Conservation (phyloP, 2,113 vertebrate species). For the Nannobrachium achirus region DNA sequence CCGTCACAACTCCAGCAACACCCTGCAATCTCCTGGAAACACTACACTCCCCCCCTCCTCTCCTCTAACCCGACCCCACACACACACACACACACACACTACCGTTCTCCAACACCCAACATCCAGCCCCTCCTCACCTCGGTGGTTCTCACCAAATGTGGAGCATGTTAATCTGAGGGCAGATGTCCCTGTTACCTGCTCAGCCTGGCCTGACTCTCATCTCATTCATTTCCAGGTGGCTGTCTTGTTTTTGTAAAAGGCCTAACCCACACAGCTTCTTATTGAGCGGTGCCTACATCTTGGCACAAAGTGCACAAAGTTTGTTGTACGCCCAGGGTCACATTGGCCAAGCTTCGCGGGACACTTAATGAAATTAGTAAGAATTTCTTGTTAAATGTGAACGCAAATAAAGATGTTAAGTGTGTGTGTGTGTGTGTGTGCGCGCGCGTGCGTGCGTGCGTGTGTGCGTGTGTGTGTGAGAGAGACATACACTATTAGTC, state of each 20-base stretch:
- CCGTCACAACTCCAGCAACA: constrained; percentile 83
- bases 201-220: constrained; percentile 12
- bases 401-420: too few relatives aligned
- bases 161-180: constrained; percentile 49
- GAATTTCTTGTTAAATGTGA: too few relatives aligned
- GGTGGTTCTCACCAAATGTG: constrained; percentile 16
- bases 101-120: constrained; percentile 6
- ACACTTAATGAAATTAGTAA: too few relatives aligned
- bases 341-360: too few relatives aligned
- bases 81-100: neutral
- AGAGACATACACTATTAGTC: neutral
- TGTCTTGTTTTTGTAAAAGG: neutral
- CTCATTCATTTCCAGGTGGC: neutral
- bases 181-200: constrained; percentile 53
- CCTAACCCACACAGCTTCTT: neutral
- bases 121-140: constrained; percentile 1
- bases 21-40: constrained; percentile 54
- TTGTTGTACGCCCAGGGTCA: too few relatives aligned
- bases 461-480: neutral
- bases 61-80: neutral
- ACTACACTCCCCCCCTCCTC: constrained; percentile 23
- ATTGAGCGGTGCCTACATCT: too few relatives aligned
- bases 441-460: neutral
- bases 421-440: neutral
- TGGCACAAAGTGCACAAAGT: too few relatives aligned